phyloP scores from a whole-genome alignment of 2,888 invertebrate genomes.

The Erpobdella octoculata region DNA sequence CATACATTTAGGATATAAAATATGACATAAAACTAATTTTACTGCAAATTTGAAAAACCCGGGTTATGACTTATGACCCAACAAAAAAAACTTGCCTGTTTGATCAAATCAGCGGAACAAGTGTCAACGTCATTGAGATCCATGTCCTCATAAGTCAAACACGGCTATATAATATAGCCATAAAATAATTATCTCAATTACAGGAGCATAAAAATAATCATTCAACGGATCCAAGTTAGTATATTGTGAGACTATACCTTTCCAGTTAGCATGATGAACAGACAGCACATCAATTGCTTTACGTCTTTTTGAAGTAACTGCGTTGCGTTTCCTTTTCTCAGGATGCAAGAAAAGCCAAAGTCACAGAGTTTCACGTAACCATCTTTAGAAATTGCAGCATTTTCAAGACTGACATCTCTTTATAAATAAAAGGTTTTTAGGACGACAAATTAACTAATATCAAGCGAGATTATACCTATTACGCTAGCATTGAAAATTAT shows the following conservation, averaged over 20 bases:
- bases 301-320: not conserved
- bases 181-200: no score
- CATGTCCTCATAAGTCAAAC: not conserved
- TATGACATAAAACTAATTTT: no score
- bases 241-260: no score
- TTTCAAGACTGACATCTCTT: not conserved
- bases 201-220: no score
- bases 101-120: not conserved
- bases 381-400: not conserved
- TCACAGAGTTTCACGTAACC: not conserved
- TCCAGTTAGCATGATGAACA: not conserved
- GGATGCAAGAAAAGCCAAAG: not conserved
- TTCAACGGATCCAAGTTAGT: no score
- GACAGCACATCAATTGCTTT: not conserved
- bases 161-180: no score
- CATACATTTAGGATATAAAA: no score
- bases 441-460: no score
- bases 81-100: not conserved
- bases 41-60: no score
- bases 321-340: not conserved
- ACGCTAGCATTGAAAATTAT: no score
- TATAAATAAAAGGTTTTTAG: no score
- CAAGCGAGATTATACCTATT: no score
- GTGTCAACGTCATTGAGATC: not conserved
- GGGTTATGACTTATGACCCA: not conserved